Conservation (phyloP, 1,140 invertebrate species). For the Camponotus floridanus region DNA sequence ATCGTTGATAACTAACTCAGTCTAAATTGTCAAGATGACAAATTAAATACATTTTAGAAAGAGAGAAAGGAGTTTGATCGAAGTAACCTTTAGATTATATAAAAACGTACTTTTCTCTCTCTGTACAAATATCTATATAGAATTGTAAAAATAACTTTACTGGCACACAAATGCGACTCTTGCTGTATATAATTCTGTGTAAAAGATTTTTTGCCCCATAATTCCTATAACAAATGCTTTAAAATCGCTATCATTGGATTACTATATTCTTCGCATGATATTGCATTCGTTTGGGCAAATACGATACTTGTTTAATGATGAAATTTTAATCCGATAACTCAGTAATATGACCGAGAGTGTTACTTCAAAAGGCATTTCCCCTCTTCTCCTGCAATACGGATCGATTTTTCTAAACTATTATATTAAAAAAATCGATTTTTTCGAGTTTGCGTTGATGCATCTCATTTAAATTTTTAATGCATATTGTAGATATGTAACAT, state of each 20-base stretch:
- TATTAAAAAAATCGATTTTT: conserved; percentile 9
- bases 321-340: conserved; percentile 38
- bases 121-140: conserved; percentile 12
- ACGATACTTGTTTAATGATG: conserved; percentile 33
- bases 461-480: conserved; percentile 1
- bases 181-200: conserved; percentile 28
- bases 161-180: not conserved
- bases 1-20: too few relatives aligned
- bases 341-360: conserved; percentile 40
- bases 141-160: conserved; percentile 26
- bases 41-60: too few relatives aligned
- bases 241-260: conserved; percentile 54
- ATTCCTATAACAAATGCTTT: not conserved
- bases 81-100: not conserved
- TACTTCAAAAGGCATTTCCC: not conserved
- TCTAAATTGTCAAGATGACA: too few relatives aligned
- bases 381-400: not conserved
- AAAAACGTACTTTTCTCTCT: conserved; percentile 15
- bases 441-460: not conserved
- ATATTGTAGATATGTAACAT: conserved; percentile 39
- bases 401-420: not conserved
- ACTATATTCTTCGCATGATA: conserved; percentile 59
- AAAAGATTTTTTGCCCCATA: conserved; percentile 22
- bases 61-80: too few relatives aligned
- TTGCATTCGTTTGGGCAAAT: conserved; percentile 15